phyloP scores from a whole-genome alignment of 2,797 vertebrate genomes.

The Morus bassanus region DNA sequence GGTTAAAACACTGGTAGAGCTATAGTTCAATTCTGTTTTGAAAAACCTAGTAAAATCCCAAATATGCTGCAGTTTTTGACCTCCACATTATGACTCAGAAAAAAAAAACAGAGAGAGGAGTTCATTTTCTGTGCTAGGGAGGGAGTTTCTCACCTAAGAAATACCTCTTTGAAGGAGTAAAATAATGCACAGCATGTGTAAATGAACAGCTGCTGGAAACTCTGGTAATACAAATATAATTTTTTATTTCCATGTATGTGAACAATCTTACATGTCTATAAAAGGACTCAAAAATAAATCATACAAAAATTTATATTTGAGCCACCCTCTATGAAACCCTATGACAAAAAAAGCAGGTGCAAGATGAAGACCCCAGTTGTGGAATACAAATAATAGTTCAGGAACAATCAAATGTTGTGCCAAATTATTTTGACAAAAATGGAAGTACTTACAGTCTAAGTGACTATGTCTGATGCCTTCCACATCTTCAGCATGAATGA shows the following conservation, averaged over 20 bases:
- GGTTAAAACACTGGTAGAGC: neutral
- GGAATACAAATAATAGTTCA: neutral
- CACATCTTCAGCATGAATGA: slow-evolving; percentile 97
- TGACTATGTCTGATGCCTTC: slow-evolving; percentile 96
- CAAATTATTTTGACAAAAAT: neutral
- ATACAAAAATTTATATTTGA: neutral
- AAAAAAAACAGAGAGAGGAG: neutral
- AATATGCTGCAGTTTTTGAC: neutral
- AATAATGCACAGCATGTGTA: neutral
- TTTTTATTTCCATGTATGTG: neutral
- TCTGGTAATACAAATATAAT: neutral
- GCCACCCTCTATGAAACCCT: neutral
- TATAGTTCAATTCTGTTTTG: neutral
- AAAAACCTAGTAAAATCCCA: neutral
- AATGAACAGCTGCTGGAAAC: neutral
- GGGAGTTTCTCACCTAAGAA: neutral
- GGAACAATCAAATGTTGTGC: neutral
- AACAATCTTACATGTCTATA: neutral
- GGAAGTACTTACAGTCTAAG: slow-evolving; percentile 91
- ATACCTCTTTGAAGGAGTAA: neutral
- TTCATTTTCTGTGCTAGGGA: neutral
- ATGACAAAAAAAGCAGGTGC: neutral
- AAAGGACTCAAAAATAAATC: neutral
- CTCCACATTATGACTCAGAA: neutral
- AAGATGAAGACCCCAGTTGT: neutral